Percentiles rank a stretch among this genome's conserved stretches.
phyloP scores from a whole-genome alignment of 2,113 vertebrate genomes.

The Columba livia region DNA sequence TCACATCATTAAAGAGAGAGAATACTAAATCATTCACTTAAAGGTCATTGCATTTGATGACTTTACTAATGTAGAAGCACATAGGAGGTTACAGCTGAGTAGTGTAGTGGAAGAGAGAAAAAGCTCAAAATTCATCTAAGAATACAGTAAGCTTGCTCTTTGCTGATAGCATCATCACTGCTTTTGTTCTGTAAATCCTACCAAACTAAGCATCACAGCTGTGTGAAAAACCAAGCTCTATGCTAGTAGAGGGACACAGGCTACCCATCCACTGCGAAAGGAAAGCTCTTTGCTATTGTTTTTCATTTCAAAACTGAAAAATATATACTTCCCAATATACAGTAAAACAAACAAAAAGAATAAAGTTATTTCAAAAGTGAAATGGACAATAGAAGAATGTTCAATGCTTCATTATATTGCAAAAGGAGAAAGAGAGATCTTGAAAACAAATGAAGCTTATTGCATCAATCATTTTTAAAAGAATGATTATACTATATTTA shows the following conservation, averaged over 20 bases:
- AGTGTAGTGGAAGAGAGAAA: background rate
- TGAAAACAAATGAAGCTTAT: background rate
- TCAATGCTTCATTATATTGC: background rate
- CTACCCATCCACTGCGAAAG: background rate
- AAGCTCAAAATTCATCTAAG: background rate
- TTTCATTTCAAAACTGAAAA: background rate
- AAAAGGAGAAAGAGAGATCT: background rate
- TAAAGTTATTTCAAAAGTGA: background rate
- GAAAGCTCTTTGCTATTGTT: background rate
- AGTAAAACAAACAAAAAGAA: background rate
- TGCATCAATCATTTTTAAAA: background rate
- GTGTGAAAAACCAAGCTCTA: background rate
- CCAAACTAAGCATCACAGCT: background rate
- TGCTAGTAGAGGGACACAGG: background rate
- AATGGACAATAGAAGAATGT: background rate
- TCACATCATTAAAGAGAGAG: background rate
- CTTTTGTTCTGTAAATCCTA: background rate
- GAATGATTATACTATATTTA: slow-evolving; percentile 11
- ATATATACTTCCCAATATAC: background rate
- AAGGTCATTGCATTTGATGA: background rate
- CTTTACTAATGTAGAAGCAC: background rate
- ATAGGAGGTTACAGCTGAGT: background rate
- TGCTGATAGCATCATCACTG: background rate
- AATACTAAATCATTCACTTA: background rate
- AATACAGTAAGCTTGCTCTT: background rate